Evolutionary conservation across 2,888 invertebrate species (phyloP), one percentile per base, ranked within the genome.

Genomic region (Unio pictorum): DNA sequence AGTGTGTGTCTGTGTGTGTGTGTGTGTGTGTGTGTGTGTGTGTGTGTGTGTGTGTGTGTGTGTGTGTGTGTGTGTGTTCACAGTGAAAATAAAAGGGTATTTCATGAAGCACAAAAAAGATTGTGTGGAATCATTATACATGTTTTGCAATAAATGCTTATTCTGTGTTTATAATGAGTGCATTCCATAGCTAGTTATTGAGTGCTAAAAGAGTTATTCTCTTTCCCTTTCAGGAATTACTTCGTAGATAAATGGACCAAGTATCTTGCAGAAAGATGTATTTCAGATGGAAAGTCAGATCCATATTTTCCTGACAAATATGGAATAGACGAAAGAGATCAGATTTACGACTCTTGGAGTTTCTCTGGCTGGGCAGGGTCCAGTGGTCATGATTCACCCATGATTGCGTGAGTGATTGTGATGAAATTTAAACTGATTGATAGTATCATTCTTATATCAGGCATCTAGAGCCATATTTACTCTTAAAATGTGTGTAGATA

Each of bases 371-470:
- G 87, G 86, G 89, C 86, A n/a, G 89, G 89, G n/a, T 68, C 87
- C 7, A 87, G 88, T 71, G 90, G 90, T 7, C 88, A 89, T 73
- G 89, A 89, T 78, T 87, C 89, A 15, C 86, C 88, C 15, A 88
- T 89, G 84, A 89, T 90, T 60, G 90, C 89, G 80, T 87, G 70
- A 74, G 86, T 80, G 34, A 56, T 55, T n/a, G 23, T 45, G 0
- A 17, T 55, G 26, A 55, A 55, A n/a, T 64, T 28, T 45, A 20
- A 30, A 30, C 30, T 30, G 30, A 30, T 30, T 30, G 30, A 30
- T 30, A 3, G 30, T 30, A 4, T 30, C 30, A 30, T 30, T 30
- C 30, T 15, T 15, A 45, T 45, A 15, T 45, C 15, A 45, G 15
- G 45, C 30, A 30, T 30, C 30, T 5, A 30, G 5, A 30, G 3